Evolutionary conservation across 2,113 vertebrate species (phyloP), one percentile per base, ranked within the genome.

Genomic region (Murina feae): DNA sequence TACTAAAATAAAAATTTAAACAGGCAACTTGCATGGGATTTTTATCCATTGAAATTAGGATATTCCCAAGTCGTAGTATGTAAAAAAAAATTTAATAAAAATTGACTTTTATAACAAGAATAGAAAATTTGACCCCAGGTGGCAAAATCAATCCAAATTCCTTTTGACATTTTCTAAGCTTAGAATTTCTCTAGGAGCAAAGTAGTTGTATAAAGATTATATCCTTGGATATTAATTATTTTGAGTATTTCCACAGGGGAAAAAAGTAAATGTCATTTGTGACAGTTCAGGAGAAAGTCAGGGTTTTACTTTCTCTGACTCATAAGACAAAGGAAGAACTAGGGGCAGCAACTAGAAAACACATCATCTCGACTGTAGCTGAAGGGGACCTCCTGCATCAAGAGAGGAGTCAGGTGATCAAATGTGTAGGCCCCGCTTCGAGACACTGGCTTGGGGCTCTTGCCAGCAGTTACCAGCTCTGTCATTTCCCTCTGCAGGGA

Each of bases 161-260:
- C 89, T 95, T 95, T 47, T 97, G 97, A 97, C 96, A 93, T 94
- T 97, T 97, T 94, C 93, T 94, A 97, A 96, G 96, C 96, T 96
- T 97, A 68, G 60, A 90, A 92, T 95, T 96, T 95, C 96, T 96
- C 95, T n/a, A 96, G 94, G 51, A 97, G 96, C 94, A 90, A 96
- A 78, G 88, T 28, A 65, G 88, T 68, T 94, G 74, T 55, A 75
- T 95, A 92, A 95, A 96, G 92, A 95, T 90, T 94, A 95, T 96
- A 95, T 95, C 92, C 96, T 97, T 95, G 94, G 97, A 75, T 96
- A 95, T 96, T 97, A 97, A 97, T 96, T 97, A 97, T 96, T 97
- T 94, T 39, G 12, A 97, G 87, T 78, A 42, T 92, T 96, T 96
- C 96, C 85, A 80, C 83, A 23, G 78, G 95, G 96, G 60, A 85